Evolutionary conservation across 1,140 invertebrate species (phyloP).

Genomic region (Drosophila subpulchrella): DNA sequence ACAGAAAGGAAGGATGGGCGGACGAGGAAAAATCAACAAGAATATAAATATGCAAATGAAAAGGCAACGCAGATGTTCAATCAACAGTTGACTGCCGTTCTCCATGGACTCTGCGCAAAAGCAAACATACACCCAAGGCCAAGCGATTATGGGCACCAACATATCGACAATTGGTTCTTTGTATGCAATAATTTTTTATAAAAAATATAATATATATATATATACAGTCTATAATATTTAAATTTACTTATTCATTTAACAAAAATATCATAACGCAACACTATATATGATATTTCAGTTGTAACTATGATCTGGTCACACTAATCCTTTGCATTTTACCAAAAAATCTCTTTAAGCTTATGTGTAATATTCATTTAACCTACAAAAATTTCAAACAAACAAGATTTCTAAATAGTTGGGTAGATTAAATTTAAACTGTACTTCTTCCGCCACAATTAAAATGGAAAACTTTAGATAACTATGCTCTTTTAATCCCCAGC

Average conservation of each 20-base stretch:
- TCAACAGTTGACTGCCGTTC: constrained; percentile 52
- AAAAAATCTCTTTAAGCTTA: no score
- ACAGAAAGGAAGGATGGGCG: constrained; percentile 5
- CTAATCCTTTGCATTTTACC: no score
- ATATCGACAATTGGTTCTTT: neutral
- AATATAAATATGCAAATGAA: constrained; percentile 76
- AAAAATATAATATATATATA: neutral
- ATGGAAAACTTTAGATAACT: neutral
- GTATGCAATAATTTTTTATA: no score
- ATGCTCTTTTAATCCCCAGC: neutral
- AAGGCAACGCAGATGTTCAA: constrained; percentile 62
- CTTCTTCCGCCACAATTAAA: neutral
- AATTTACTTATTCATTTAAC: no score
- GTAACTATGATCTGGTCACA: no score
- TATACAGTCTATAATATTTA: no score
- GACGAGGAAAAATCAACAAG: constrained; percentile 48
- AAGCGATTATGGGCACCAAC: neutral
- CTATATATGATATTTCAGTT: no score
- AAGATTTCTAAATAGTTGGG: no score
- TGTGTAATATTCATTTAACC: no score
- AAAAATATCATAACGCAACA: no score
- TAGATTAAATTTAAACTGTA: no score
- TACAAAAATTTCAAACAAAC: no score
- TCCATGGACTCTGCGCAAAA: constrained; percentile 13
- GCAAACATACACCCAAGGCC: constrained; percentile 1